phyloP scores from a whole-genome alignment of 2,113 vertebrate genomes.

The Heterotilapia buettikoferi region DNA sequence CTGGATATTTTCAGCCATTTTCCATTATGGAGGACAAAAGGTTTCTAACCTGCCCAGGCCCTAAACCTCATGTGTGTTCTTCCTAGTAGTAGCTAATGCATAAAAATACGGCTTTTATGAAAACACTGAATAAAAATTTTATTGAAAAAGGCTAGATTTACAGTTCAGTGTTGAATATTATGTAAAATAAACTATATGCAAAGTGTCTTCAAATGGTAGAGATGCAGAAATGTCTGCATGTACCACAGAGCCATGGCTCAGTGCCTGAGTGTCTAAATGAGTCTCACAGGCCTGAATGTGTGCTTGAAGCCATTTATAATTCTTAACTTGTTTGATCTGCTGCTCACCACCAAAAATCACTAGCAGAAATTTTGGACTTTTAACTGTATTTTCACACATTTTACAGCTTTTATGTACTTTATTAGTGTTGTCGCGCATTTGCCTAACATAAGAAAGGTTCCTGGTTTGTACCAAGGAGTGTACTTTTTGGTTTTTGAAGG shows the following conservation, averaged over 20 bases:
- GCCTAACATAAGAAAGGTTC: background rate
- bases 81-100: background rate
- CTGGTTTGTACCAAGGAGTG: background rate
- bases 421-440: background rate
- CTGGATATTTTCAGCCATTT: background rate
- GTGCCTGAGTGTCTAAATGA: background rate
- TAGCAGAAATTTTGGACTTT: background rate
- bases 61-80: background rate
- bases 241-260: background rate
- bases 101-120: background rate
- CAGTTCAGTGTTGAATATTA: background rate
- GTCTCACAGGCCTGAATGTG: background rate
- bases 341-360: background rate
- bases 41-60: background rate
- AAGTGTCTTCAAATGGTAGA: background rate
- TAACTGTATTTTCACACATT: background rate
- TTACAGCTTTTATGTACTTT: background rate
- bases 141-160: background rate
- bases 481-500: background rate
- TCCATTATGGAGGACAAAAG: background rate
- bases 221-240: background rate
- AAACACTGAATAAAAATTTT: background rate
- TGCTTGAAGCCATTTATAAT: background rate
- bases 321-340: background rate
- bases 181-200: background rate